These are phyloP conservation scores for Drosophila triauraria DNA, from an alignment of 1,140 invertebrate species.

Conservation along the genomic window DNA sequence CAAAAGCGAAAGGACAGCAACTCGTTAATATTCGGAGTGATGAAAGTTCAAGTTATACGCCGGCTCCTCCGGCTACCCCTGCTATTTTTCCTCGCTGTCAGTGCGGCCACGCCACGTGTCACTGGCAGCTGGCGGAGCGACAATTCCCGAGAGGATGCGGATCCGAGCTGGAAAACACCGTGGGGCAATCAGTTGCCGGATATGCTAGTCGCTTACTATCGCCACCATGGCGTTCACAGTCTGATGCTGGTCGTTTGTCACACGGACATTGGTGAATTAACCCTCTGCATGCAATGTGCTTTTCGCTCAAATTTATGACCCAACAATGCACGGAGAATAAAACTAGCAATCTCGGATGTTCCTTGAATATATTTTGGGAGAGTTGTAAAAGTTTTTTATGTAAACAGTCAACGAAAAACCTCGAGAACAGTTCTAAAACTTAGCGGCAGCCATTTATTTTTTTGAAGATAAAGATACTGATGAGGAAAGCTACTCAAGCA, in stretches of 20 bases:
- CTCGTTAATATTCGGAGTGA: conserved; percentile 72
- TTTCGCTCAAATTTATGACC: conserved; percentile 50
- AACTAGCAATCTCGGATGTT: not conserved
- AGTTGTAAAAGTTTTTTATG: not conserved
- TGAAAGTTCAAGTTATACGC: conserved; percentile 33
- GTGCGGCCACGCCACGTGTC: conserved; percentile 59
- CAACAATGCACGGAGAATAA: conserved; percentile 14
- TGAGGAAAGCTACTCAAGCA: too few relatives aligned
- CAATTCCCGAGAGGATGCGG: conserved; percentile 24
- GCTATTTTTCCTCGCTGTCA: conserved; percentile 44
- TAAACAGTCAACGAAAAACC: too few relatives aligned
- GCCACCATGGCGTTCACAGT: conserved; percentile 74
- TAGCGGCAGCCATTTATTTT: too few relatives aligned
- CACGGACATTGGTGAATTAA: conserved; percentile 75
- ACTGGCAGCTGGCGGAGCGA: conserved; percentile 59
- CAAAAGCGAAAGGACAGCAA: conserved; percentile 52
- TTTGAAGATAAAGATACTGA: too few relatives aligned
- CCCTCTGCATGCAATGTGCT: conserved; percentile 38
- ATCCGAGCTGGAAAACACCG: conserved; percentile 23
- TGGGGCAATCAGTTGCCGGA: conserved; percentile 81
- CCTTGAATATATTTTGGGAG: not conserved
- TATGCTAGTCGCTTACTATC: conserved; percentile 82
- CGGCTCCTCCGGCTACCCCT: conserved; percentile 16
- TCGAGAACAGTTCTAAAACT: too few relatives aligned
- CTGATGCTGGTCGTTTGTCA: conserved; percentile 79